Evolutionary conservation across 2,797 vertebrate species (phyloP), one percentile per base, ranked within the genome.

Genomic region (Salmo trutta): DNA sequence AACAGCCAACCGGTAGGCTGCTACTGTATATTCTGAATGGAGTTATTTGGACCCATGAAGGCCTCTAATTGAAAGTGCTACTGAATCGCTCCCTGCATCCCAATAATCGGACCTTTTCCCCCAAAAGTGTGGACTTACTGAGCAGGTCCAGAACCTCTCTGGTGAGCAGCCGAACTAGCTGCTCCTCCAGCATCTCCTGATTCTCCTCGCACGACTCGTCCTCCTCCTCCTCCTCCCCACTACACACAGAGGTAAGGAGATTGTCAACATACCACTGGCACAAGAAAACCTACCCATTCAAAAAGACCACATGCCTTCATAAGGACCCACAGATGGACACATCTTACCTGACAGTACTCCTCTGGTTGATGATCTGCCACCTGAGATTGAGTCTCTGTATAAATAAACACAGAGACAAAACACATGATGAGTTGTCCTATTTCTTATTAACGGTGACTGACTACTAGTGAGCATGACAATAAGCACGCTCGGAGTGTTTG

Each of bases 111-210:
- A 47, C 27, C 64, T 66, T 29, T 8, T 1, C 21, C n/a, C n/a
- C 19, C 56, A 59, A 59, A 59, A 64, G 15, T n/a, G 5, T n/a
- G 52, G 36, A 95, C 97, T 95, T 93, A 99, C 98, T 91, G 88
- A 98, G 94, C 0, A 99, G 93, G 89, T 99, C 98, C 94, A 99
- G 94, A 82, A 98, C 93, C 91, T 99, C 98, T 78, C 96, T 95
- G 24, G 96, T 98, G 87, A 97, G 87, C 87, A 97, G 91, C 64
- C 98, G 95, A 62, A 97, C 92, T 81, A 99, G 89, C 82, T 98
- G 96, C 81, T 99, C 97, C 83, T 99, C 98, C 87, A 99, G 85
- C 94, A 99, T 96, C 88, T 99, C 98, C 90, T 97, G 95, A 52
- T 94, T 97, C 79, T 98, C 96, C 76, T 97, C 96, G 79, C 90